phyloP scores from a whole-genome alignment of 1,140 invertebrate genomes.

The Dolichoris vasculosae region DNA sequence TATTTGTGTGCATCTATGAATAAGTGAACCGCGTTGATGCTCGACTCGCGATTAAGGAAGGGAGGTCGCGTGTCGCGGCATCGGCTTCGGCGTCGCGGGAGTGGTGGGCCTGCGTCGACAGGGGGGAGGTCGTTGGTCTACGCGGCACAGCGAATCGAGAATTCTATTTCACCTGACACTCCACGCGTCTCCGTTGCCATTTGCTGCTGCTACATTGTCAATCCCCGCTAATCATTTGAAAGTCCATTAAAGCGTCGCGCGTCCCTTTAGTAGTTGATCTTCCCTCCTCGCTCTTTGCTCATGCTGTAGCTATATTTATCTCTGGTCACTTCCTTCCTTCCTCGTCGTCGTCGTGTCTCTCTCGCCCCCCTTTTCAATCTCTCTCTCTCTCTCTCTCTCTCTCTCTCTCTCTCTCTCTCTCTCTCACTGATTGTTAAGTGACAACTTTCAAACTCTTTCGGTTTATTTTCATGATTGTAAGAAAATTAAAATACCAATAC shows the following conservation, averaged over 20 bases:
- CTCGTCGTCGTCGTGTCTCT: neutral
- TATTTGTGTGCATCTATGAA: conserved; percentile 21
- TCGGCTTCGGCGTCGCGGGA: neutral
- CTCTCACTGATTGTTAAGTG: neutral
- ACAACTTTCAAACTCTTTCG: neutral
- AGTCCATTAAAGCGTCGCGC: conserved; percentile 52
- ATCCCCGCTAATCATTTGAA: conserved; percentile 54
- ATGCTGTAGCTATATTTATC: conserved; percentile 37
- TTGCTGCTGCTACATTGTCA: conserved; percentile 43
- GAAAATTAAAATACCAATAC: neutral
- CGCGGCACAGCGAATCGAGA: neutral
- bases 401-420: neutral
- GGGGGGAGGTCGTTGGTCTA: conserved; percentile 19
- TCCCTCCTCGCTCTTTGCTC: conserved; percentile 43
- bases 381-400: neutral
- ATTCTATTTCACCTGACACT: conserved; percentile 46
- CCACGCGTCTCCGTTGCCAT: neutral
- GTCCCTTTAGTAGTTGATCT: conserved; percentile 49
- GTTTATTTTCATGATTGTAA: neutral
- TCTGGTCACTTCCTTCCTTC: conserved; percentile 40
- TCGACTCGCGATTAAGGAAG: neutral
- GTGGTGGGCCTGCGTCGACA: neutral
- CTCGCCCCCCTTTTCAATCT: neutral
- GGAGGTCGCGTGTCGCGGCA: neutral
- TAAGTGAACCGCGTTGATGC: conserved; percentile 34